These are phyloP conservation scores for Pygocentrus nattereri DNA, from an alignment of 2,797 vertebrate species.

Conservation along the genomic window DNA sequence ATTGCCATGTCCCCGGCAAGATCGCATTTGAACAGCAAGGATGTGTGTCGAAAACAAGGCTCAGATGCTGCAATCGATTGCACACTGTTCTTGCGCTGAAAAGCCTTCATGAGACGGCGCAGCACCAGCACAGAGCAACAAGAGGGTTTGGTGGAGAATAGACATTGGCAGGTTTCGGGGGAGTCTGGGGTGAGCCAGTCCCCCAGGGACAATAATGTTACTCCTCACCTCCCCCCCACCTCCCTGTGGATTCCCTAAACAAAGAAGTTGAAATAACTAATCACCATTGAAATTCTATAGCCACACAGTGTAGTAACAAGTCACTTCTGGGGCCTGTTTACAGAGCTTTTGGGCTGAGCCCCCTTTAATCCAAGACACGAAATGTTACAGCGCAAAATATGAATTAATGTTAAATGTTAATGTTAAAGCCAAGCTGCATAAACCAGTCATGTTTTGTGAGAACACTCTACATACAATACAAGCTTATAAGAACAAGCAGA, in stretches of 20 bases:
- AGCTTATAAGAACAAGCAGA: no score
- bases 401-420: no score
- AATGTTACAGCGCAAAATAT: no score
- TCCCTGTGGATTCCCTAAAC: neutral
- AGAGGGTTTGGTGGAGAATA: neutral
- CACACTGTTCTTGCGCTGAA: constrained; percentile 14
- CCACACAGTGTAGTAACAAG: no score
- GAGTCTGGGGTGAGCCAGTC: neutral
- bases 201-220: neutral
- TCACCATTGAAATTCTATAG: no score
- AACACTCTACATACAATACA: no score
- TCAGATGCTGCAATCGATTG: constrained; percentile 48
- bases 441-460: no score
- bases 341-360: no score
- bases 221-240: no score
- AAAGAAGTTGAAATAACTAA: neutral
- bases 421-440: no score
- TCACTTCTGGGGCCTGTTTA: no score
- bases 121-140: neutral
- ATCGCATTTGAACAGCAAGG: constrained; percentile 40
- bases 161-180: neutral
- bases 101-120: neutral
- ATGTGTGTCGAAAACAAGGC: constrained; percentile 36
- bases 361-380: no score
- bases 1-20: constrained; percentile 34